phyloP scores from a whole-genome alignment of 2,113 vertebrate species.

The Macaca nemestrina region DNA sequence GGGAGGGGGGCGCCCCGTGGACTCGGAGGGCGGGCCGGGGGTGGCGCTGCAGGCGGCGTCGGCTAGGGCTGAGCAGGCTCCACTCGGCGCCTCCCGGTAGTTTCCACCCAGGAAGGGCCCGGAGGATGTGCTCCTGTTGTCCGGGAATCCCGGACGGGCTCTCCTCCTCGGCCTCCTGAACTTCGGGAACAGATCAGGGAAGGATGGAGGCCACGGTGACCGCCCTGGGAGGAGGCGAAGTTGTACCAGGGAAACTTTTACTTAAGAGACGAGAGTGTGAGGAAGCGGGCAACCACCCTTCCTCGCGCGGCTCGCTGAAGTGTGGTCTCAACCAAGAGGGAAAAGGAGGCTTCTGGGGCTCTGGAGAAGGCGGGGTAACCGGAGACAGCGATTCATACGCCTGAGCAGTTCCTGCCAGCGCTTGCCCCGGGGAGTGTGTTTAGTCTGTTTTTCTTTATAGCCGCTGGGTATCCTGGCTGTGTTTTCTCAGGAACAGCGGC shows the following conservation, averaged over 20 bases:
- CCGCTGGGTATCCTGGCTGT: neutral
- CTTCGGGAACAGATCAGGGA: neutral
- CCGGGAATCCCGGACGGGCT: neutral
- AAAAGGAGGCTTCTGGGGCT: neutral
- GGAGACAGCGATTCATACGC: conserved; percentile 32
- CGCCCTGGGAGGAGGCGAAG: neutral
- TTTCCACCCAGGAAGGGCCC: neutral
- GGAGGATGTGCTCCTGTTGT: neutral
- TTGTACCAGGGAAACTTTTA: conserved; percentile 69
- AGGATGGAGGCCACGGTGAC: neutral
- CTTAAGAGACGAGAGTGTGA: neutral
- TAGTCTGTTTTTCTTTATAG: conserved; percentile 30
- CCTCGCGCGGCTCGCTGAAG: neutral
- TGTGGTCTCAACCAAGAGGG: neutral
- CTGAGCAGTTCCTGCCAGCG: neutral
- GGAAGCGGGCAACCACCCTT: neutral
- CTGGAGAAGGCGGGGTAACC: neutral
- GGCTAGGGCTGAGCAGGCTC: neutral
- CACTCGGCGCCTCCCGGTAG: neutral
- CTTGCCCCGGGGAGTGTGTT: neutral
- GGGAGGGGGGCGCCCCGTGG: neutral
- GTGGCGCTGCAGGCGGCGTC: neutral
- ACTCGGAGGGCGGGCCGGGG: neutral
- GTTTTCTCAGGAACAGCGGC: neutral
- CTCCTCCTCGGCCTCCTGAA: neutral